A percentile compares a stretch with the other conserved stretches of the same genome.
phyloP scores from a whole-genome alignment of 2,888 invertebrate genomes.

The Ametastegia equiseti region DNA sequence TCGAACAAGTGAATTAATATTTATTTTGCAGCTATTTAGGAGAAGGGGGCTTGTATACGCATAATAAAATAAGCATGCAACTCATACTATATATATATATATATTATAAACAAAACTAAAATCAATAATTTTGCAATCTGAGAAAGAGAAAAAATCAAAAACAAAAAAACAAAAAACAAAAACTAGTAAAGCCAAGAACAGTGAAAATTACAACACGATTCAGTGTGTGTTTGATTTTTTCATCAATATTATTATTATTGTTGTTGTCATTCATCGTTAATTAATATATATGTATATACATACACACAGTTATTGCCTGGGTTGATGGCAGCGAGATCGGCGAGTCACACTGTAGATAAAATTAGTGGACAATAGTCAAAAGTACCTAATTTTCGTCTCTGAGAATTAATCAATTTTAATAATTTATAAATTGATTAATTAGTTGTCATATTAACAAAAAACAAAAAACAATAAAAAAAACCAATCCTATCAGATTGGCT shows the following conservation, averaged over 20 bases:
- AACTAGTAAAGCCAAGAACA: not conserved
- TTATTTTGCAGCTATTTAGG: slow-evolving; percentile 69
- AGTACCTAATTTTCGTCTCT: too few relatives aligned
- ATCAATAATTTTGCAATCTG: too few relatives aligned
- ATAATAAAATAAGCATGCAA: slow-evolving; percentile 69
- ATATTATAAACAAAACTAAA: not conserved
- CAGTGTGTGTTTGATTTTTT: not conserved
- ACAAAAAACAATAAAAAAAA: not conserved
- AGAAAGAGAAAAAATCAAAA: not conserved
- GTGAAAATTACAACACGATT: not conserved
- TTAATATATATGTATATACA: not conserved
- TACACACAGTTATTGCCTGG: not conserved
- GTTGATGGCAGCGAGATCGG: not conserved
- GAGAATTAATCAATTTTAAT: not conserved
- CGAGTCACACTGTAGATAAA: not conserved
- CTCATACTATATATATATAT: slow-evolving; percentile 50
- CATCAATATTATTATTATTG: not conserved
- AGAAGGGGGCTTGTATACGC: slow-evolving; percentile 73
- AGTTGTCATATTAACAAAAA: too few relatives aligned
- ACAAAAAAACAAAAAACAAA: not conserved
- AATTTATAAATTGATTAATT: not conserved
- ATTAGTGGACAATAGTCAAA: too few relatives aligned
- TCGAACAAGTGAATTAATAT: slow-evolving; percentile 46
- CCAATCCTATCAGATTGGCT: not conserved
- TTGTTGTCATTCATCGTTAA: not conserved